Base-by-base conservation (phyloP, 1,140 invertebrate species). In the Neoseiulus cucumeris region DNA sequence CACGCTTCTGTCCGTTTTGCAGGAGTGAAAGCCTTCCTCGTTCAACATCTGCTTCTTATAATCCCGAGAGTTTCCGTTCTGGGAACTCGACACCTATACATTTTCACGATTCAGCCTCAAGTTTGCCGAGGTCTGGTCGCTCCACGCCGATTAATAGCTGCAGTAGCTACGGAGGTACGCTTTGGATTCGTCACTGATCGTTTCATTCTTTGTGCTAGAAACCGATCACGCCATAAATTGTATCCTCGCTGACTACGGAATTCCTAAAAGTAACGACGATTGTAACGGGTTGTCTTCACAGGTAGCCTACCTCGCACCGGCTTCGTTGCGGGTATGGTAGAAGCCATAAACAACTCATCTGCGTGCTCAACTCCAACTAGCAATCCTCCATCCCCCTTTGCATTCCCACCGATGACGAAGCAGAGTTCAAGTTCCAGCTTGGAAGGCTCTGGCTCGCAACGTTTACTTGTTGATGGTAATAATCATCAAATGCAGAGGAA, bases 11-110 rank as follows among this genome's bases (percentile, higher is more conserved):
- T 9, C 14, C 14, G 14, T 25, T 17, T 59, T 59, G 33, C 51
- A 59, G 51, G 33, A 59, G 51, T 59, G 51, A 59, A 25, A 59
- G 51, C 9, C 22, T 59, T 25, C 51, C 51, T 1, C 51, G 51
- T 29, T 59, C 51, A 25, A 59, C 51, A 25, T 59, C 51, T 25
- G 51, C 51, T 17, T 59, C 51, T 29, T 25, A 59, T 33, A 25
- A 59, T 59, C 14, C 51, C 14, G 51, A 59, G 22, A 59, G 51
- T 33, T 33, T 59, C 25, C 51, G 51, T 25, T 59, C 51, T 29
- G 51, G 51, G 22, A 33, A 25, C 14, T 59, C 51, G 17, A 59
- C 51, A 33, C 51, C 51, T 59, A 33, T 25, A 59, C 51, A 33
- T 59, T 33, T 29, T 33, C 25, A 25, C 17, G 51, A 59, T 29